Evolutionary conservation across 2,797 vertebrate genomes (phyloP), one percentile per base, ranked within the genome.

Genomic region (Mormyrops boulengeri): DNA sequence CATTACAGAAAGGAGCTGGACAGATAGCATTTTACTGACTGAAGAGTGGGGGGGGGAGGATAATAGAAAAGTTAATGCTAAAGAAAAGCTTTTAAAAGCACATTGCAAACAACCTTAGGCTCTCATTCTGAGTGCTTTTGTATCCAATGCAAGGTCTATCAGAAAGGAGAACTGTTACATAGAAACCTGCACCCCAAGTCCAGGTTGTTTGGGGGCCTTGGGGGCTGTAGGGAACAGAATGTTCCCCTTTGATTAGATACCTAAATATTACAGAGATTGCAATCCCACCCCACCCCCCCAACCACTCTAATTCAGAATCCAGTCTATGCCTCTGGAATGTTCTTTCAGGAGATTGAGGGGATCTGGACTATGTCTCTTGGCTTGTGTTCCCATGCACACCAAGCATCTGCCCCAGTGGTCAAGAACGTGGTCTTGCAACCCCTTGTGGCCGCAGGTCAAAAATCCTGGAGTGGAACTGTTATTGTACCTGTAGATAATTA

Each of bases 31-130:
- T 11, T 47, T 49, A 85, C 49, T 49, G 1, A 52, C 44, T 52
- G 9, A 85, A 85, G 26, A 85, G 3, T 52, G 82, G 26, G 17
- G 73, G 82, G 4, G 47, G 7, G n/a, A n/a, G n/a, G 82, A 49
- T 22, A 30, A 85, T 85, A 22, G n/a, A 85, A 50, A 85, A 49
- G 49, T 52, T n/a, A 30, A 44, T 80, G 17, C 82, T 52, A 85
- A 49, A 85, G 49, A 82, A 85, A 85, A 85, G 49, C 84, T 85
- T 82, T 82, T 82, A 47, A 82, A 82, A 47, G 77, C 77, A 44
- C 6, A 82, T 82, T 44, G 17, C 17, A 82, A 44, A 82, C 19
- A 82, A 82, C 77, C 77, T 47, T 82, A 82, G 77, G 77, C 41
- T 82, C 19, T 82, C 3, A 82, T 8, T 44, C 38, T 47, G 22